These are phyloP conservation scores for Matsumyia berberina DNA, from an alignment of 2,888 invertebrate species.

Conservation along the genomic window DNA sequence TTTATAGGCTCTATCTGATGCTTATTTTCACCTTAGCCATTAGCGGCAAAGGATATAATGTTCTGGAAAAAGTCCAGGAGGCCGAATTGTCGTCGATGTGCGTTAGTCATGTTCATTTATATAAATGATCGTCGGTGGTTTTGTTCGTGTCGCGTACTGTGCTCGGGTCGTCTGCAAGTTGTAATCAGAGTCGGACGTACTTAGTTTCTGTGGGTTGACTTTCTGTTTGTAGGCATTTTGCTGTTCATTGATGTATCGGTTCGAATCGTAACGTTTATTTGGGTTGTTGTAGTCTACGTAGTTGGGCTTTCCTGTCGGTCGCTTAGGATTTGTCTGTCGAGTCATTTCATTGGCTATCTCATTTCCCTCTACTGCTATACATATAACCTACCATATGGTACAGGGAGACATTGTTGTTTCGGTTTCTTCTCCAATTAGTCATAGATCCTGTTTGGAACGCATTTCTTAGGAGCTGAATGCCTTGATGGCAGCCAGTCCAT, in stretches of 20 bases:
- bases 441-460: too few species aligned
- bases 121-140: constrained; percentile 83
- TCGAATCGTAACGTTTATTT: constrained; percentile 78
- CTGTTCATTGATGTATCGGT: constrained; percentile 77
- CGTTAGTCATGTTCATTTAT: constrained; percentile 81
- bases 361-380: too few species aligned
- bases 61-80: constrained; percentile 82
- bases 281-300: constrained; percentile 78
- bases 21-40: constrained; percentile 75
- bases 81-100: constrained; percentile 77
- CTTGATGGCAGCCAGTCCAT: too few species aligned
- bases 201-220: constrained; percentile 11
- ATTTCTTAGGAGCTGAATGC: too few species aligned
- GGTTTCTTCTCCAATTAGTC: too few species aligned
- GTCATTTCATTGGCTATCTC: too few species aligned
- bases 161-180: constrained; percentile 40
- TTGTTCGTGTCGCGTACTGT: constrained; percentile 78
- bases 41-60: constrained; percentile 80
- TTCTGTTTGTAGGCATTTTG: constrained; percentile 75
- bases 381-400: too few species aligned
- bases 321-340: constrained; percentile 81
- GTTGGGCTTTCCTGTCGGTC: constrained; percentile 67
- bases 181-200: constrained; percentile 6
- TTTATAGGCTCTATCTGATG: constrained; percentile 37
- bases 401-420: too few species aligned